Conservation (phyloP, 2,113 vertebrate genomes). For the Gallinago paraguaiae region DNA sequence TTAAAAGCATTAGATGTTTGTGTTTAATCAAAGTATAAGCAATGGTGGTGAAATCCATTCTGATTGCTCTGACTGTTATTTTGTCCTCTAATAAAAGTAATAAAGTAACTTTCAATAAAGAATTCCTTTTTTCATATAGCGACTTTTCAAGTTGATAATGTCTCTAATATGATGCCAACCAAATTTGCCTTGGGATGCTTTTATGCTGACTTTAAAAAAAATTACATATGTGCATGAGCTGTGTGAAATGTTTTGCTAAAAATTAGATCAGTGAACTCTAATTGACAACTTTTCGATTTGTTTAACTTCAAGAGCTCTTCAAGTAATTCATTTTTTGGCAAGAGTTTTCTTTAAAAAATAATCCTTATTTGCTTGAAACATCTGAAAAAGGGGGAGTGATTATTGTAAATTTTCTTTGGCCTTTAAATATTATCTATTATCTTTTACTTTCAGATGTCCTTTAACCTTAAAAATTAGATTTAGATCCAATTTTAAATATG, state of each 20-base stretch:
- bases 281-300: background rate
- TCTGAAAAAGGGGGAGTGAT: background rate
- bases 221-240: background rate
- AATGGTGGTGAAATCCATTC: background rate
- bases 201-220: background rate
- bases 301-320: background rate
- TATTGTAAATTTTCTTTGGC: background rate
- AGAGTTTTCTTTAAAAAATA: background rate
- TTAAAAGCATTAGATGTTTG: background rate
- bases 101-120: background rate
- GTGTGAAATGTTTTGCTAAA: background rate
- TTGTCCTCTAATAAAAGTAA: background rate
- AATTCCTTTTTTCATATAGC: background rate
- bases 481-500: background rate
- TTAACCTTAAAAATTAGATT: background rate
- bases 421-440: background rate
- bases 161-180: background rate
- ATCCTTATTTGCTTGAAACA: background rate
- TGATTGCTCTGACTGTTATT: background rate
- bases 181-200: background rate
- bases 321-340: background rate
- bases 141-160: background rate
- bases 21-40: background rate
- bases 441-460: background rate
- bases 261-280: background rate